A percentile compares a stretch with the other conserved stretches of the same genome.
Evolutionary conservation across 2,888 invertebrate species (phyloP).

Genomic region (Xestia rhomboidea): DNA sequence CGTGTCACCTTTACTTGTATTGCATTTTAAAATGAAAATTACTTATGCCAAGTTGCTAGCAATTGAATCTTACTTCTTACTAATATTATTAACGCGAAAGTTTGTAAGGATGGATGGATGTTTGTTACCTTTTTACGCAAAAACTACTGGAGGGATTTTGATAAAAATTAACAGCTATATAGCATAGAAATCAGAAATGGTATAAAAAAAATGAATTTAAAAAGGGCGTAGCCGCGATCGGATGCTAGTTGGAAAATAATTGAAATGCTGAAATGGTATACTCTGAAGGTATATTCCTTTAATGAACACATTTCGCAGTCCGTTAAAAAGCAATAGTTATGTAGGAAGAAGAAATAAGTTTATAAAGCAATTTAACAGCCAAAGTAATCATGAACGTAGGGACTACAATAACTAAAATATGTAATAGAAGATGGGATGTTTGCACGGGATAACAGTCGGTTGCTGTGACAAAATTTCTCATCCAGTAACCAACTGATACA

Average conservation of each 20-base stretch:
- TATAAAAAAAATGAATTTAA: neutral
- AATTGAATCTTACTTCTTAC: neutral
- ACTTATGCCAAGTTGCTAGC: slow-evolving; percentile 3
- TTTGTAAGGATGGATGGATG: neutral
- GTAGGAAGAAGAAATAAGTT: neutral
- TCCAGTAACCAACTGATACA: neutral
- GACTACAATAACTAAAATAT: neutral
- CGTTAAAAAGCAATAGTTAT: neutral
- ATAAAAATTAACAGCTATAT: neutral
- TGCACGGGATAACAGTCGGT: neutral
- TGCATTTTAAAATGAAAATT: slow-evolving; percentile 35
- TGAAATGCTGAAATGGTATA: neutral
- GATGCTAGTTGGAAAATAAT: neutral
- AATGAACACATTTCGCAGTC: neutral
- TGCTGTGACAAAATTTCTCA: neutral
- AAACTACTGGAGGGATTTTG: neutral
- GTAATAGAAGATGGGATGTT: neutral
- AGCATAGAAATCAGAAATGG: neutral
- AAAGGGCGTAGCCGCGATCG: neutral
- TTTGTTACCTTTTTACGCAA: neutral
- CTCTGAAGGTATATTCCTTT: neutral
- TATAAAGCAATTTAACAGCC: neutral
- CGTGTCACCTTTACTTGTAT: slow-evolving; percentile 52
- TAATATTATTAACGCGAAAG: neutral
- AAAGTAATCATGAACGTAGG: neutral